Conservation (phyloP, 2,113 vertebrate genomes). For the Hippocampus zosterae region DNA sequence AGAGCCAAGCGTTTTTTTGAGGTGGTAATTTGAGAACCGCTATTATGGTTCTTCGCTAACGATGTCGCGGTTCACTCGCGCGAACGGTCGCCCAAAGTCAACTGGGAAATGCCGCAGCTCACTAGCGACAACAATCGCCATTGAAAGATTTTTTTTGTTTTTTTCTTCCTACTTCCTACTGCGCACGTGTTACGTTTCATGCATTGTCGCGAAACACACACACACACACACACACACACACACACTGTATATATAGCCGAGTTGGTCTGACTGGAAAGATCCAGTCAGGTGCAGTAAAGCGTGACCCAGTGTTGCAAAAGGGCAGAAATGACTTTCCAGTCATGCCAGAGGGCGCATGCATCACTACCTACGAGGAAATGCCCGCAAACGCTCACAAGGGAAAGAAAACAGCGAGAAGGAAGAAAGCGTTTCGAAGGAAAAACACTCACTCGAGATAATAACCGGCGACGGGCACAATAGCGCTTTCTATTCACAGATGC, state of each 20-base stretch:
- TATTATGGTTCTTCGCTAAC: background rate
- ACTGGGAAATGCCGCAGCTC: background rate
- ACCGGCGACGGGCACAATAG: slow-evolving; percentile 56
- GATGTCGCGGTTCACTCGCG: background rate
- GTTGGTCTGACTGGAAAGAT: slow-evolving; percentile 63
- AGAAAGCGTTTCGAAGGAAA: slow-evolving; percentile 28
- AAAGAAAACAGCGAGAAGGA: slow-evolving; percentile 23
- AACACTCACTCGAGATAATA: slow-evolving; percentile 69
- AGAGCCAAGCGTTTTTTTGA: background rate
- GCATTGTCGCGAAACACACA: slow-evolving; percentile 3
- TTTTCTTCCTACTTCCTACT: background rate
- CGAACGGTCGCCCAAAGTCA: background rate
- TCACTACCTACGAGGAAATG: slow-evolving; percentile 28
- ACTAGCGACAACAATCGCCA: background rate
- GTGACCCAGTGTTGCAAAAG: slow-evolving; percentile 56
- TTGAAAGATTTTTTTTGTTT: background rate
- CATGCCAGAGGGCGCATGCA: slow-evolving; percentile 43
- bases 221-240: slow-evolving; percentile 15
- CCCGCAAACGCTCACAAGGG: slow-evolving; percentile 26
- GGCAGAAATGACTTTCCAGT: slow-evolving; percentile 67
- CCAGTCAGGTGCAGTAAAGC: slow-evolving; percentile 72
- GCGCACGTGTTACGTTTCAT: background rate
- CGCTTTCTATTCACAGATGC: slow-evolving; percentile 52
- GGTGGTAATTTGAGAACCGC: background rate
- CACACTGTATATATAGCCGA: slow-evolving; percentile 19